Base-by-base conservation (phyloP, 2,113 vertebrate genomes). In the Ageneiosus marmoratus region DNA sequence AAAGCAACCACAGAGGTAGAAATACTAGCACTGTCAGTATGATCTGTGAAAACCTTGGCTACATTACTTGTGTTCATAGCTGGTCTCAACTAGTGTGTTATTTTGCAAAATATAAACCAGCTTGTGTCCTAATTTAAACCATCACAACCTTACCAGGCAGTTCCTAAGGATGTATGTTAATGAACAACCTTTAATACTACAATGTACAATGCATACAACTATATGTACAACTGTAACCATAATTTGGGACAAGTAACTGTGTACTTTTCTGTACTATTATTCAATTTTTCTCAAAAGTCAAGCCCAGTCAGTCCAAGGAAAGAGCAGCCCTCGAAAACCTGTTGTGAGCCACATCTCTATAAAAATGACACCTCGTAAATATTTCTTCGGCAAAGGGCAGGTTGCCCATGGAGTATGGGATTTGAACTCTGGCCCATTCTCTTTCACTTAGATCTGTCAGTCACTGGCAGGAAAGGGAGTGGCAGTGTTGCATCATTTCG, bases 351-450 rank as follows among this genome's bases (percentile, higher is more conserved):
- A 89, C 88, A 87, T 79, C 88, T 91, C 90, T 91, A 92, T 95
- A 93, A 94, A 94, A 93, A 93, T 93, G 88, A 94, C 93, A 94
- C 92, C 92, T 94, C 92, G 84, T 94, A 93, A 95, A 93, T 92
- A 92, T 88, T 79, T 18, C 5, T 16, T 63, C 37, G 12, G n/a
- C 44, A 50, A 51, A 41, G 85, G 89, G 91, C 91, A 87, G 86
- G 89, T 92, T 91, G 90, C 88, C 86, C 85, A 48, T 85, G 37
- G 69, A 70, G 34, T 41, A 29, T 32, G 51, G 22, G 46, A 50
- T 50, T 51, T 92, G 91, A 92, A 92, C 92, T 86, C 77, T 92
- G 91, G 79, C 90, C 92, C 90, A 88, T 92, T 85, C 88, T 89
- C 90, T 91, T 56, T 78, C 86, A 85, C 82, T 92, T 87, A 90